Evolutionary conservation across 2,888 invertebrate species (phyloP).

Genomic region (Zelleria hepariella): DNA sequence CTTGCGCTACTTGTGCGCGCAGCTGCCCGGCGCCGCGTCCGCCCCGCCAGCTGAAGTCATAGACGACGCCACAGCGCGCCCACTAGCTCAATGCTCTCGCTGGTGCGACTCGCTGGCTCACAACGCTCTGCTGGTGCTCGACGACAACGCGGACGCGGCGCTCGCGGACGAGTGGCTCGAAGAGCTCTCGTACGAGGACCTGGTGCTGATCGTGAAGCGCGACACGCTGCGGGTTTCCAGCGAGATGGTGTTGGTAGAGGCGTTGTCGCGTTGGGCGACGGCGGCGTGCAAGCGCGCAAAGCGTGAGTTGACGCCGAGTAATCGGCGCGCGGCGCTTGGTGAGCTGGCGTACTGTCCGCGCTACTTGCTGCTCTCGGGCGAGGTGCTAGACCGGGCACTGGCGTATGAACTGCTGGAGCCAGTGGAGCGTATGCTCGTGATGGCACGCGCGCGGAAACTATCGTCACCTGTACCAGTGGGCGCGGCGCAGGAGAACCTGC

Average conservation of each 20-base stretch:
- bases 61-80: slow-evolving; percentile 42
- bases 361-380: slow-evolving; percentile 76
- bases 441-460: slow-evolving; percentile 51
- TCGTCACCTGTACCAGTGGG: slow-evolving; percentile 61
- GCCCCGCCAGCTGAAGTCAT: slow-evolving; percentile 63
- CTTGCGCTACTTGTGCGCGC: slow-evolving; percentile 60
- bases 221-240: slow-evolving; percentile 77
- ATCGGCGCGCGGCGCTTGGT: slow-evolving; percentile 58
- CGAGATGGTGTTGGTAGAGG: slow-evolving; percentile 74
- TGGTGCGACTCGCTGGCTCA: slow-evolving; percentile 76
- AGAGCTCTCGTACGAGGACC: slow-evolving; percentile 75
- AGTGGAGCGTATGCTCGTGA: slow-evolving; percentile 56
- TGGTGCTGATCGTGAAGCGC: slow-evolving; percentile 75
- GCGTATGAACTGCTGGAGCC: slow-evolving; percentile 56
- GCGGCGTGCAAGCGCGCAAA: slow-evolving; percentile 58
- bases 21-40: slow-evolving; percentile 57
- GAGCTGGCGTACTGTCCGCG: slow-evolving; percentile 74
- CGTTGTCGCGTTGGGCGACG: slow-evolving; percentile 70
- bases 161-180: slow-evolving; percentile 52
- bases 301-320: slow-evolving; percentile 53
- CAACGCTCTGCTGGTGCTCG: slow-evolving; percentile 74
- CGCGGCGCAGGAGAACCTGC: slow-evolving; percentile 53
- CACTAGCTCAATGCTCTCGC: slow-evolving; percentile 56
- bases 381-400: slow-evolving; percentile 74
- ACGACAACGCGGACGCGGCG: slow-evolving; percentile 56